Evolutionary conservation across 2,797 vertebrate genomes (phyloP).

Genomic region (Rhynchotus rufescens): DNA sequence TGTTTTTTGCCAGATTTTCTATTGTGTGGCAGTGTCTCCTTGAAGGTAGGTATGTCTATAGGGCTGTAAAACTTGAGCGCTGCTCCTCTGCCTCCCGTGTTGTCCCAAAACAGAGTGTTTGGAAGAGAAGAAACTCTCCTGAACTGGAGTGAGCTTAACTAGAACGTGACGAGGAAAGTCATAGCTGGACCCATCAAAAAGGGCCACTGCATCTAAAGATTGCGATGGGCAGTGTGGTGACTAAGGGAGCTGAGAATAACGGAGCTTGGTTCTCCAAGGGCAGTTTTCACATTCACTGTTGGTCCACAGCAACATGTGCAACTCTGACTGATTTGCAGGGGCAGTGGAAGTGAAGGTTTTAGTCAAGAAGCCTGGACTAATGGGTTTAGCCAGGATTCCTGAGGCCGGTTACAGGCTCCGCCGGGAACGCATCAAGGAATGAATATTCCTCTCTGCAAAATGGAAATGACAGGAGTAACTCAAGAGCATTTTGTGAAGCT

Average conservation of each 20-base stretch:
- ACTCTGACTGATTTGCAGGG: not conserved
- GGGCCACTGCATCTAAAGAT: not conserved
- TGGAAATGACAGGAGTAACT: not conserved
- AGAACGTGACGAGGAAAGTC: not conserved
- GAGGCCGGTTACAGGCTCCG: not conserved
- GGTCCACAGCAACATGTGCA: not conserved
- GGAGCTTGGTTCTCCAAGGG: not conserved
- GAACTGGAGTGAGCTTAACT: not conserved
- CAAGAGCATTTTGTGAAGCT: not conserved
- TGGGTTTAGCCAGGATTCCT: not conserved
- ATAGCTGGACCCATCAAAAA: not conserved
- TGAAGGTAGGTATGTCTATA: not conserved
- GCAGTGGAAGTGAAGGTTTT: not conserved
- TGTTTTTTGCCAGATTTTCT: not conserved
- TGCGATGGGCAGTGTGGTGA: not conserved
- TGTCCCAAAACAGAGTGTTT: not conserved
- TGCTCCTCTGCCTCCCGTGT: not conserved
- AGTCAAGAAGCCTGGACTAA: not conserved
- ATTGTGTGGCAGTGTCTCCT: not conserved
- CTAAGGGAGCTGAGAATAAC: not conserved
- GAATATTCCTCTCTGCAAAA: not conserved
- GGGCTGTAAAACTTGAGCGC: not conserved
- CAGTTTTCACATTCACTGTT: not conserved
- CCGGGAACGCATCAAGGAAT: not conserved
- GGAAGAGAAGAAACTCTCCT: not conserved